These are phyloP conservation scores for Mycteria americana DNA, from an alignment of 2,797 vertebrate genomes.

Conservation along the genomic window DNA sequence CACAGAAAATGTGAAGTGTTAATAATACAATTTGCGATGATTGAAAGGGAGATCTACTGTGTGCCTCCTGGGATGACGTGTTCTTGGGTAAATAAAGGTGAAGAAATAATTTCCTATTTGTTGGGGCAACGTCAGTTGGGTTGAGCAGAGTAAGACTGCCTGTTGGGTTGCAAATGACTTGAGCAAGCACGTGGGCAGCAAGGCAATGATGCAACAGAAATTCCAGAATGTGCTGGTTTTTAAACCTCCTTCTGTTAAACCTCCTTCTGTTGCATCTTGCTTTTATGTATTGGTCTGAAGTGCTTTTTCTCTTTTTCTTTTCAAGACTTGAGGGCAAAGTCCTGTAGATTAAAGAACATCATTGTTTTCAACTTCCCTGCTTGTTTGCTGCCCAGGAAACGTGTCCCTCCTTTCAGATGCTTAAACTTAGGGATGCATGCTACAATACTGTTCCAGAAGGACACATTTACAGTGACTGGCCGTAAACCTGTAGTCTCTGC, in stretches of 20 bases:
- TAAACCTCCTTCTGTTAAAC: neutral
- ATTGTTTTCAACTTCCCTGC: neutral
- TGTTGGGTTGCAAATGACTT: neutral
- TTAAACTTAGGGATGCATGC: neutral
- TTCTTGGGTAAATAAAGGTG: neutral
- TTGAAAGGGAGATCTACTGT: neutral
- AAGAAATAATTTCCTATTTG: neutral
- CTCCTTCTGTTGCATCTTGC: neutral
- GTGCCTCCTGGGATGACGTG: neutral
- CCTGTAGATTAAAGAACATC: neutral
- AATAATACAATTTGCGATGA: neutral
- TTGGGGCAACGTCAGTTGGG: neutral
- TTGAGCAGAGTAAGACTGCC: neutral
- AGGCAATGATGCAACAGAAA: neutral
- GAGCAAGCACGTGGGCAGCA: neutral
- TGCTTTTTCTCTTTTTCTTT: neutral
- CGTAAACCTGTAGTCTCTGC: neutral
- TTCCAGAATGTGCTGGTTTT: neutral
- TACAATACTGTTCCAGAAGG: neutral
- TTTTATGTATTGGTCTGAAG: neutral
- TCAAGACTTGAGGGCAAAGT: neutral
- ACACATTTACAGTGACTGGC: neutral
- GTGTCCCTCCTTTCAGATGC: neutral
- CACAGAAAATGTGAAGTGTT: neutral
- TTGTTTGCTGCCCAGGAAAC: neutral